Evolutionary conservation across 2,888 invertebrate genomes (phyloP).

Genomic region (Acronicta psi): DNA sequence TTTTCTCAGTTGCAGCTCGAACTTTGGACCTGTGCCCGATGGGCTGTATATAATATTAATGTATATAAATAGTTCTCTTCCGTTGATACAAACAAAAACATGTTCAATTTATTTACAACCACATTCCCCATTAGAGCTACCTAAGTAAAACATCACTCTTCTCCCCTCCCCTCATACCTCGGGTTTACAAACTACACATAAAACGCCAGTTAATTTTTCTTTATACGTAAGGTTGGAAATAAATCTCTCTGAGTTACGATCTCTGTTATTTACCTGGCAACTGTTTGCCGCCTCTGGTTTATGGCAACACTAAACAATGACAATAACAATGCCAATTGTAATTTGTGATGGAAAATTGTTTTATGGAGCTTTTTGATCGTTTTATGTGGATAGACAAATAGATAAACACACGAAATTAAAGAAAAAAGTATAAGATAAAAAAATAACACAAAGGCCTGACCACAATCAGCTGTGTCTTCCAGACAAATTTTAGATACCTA

Average conservation of each 20-base stretch:
- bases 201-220: conserved; percentile 35
- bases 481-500: too few species aligned
- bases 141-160: conserved; percentile 17
- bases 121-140: not conserved
- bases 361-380: conserved; percentile 18
- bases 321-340: conserved; percentile 53
- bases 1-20: too few species aligned
- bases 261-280: conserved; percentile 49
- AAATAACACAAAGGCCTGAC: too few species aligned
- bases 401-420: not conserved
- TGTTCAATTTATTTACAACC: not conserved
- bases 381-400: not conserved
- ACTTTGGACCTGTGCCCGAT: too few species aligned
- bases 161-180: conserved; percentile 2
- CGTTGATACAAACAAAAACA: not conserved
- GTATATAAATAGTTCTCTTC: too few species aligned
- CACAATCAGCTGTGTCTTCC: too few species aligned
- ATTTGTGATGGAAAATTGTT: conserved; percentile 32
- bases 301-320: conserved; percentile 64
- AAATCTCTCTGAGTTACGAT: conserved; percentile 56
- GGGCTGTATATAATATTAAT: too few species aligned
- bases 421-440: not conserved
- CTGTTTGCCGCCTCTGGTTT: conserved; percentile 60
- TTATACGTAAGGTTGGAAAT: conserved; percentile 40
- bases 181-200: conserved; percentile 17